Percentiles rank a stretch among this genome's conserved stretches.
Evolutionary conservation across 2,113 vertebrate genomes (phyloP).

Genomic region (Microcebus jonahi): DNA sequence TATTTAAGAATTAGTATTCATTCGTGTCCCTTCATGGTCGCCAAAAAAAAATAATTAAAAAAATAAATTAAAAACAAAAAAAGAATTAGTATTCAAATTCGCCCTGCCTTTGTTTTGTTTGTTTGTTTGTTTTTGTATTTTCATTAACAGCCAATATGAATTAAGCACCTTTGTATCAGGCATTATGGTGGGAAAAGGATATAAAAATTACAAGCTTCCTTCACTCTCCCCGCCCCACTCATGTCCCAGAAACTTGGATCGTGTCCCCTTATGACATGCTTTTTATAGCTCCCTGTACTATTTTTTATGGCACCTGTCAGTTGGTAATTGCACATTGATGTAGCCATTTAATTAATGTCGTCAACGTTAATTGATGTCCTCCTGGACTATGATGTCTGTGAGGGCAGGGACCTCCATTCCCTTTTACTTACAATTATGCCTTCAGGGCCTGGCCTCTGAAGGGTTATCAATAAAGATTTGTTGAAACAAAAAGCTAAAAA

Average conservation of each 20-base stretch:
- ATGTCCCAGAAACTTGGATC: not conserved
- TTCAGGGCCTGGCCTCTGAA: not conserved
- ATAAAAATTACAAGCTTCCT: not conserved
- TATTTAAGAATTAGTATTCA: not conserved
- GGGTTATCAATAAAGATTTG: not conserved
- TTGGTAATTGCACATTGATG: not conserved
- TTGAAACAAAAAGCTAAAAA: slow-evolving; percentile 28
- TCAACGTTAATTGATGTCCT: not conserved
- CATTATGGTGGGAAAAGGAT: not conserved
- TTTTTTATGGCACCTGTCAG: not conserved
- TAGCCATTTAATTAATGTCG: not conserved
- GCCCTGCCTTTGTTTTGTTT: not conserved
- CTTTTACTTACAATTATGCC: not conserved
- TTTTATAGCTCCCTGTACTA: not conserved
- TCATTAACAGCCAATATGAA: not conserved
- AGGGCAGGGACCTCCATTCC: not conserved
- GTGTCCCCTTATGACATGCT: not conserved
- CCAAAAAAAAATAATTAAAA: too few relatives aligned
- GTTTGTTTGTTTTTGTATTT: not conserved
- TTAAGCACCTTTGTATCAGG: not conserved
- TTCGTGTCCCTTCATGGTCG: too few relatives aligned
- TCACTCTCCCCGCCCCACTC: not conserved
- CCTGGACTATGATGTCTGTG: not conserved
- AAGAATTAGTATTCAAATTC: not conserved
- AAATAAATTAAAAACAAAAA: too few relatives aligned